Evolutionary conservation across 2,888 invertebrate species (phyloP).

Genomic region (Drosophila planitibia): DNA sequence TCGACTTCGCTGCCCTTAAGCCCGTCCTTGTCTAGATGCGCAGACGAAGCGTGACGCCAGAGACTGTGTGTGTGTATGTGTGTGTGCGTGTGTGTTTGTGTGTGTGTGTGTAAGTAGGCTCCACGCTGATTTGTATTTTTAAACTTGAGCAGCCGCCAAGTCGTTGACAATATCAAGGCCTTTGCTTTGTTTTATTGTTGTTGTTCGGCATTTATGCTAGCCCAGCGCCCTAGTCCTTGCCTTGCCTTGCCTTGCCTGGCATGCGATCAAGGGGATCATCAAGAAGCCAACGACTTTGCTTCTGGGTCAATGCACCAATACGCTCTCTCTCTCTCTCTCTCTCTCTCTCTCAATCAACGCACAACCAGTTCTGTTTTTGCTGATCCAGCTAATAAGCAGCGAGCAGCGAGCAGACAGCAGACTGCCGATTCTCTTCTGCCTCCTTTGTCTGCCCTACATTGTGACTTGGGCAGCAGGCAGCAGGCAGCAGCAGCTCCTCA

Average conservation of each 20-base stretch:
- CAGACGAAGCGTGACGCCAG: conserved; percentile 53
- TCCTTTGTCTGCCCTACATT: conserved; percentile 54
- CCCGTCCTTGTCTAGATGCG: conserved; percentile 7
- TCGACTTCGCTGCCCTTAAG: background rate
- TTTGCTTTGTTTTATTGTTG: conserved; percentile 39
- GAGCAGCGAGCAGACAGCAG: conserved; percentile 4
- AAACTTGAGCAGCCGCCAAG: conserved; percentile 44
- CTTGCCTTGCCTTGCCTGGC: conserved; percentile 1
- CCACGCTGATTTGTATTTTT: conserved; percentile 56
- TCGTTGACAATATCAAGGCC: conserved; percentile 79
- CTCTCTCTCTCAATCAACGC: conserved; percentile 10
- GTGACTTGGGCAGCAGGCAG: conserved; percentile 18
- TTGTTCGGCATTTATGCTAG: conserved; percentile 21
- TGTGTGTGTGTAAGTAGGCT: conserved; percentile 12
- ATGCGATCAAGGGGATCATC: conserved; percentile 28
- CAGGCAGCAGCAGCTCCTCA: conserved; percentile 2
- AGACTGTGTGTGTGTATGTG: background rate
- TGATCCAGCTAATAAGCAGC: conserved; percentile 59
- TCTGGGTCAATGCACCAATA: conserved; percentile 69
- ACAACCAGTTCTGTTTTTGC: conserved; percentile 51
- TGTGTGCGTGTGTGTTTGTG: background rate
- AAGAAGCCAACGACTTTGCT: conserved; percentile 73
- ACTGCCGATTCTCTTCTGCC: conserved; percentile 9
- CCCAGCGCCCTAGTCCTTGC: conserved; percentile 43
- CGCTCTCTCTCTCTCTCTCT: conserved; percentile 1